Percentiles rank a stretch among this genome's conserved stretches.
Evolutionary conservation across 1,140 invertebrate species (phyloP).

Genomic region (Callitettix versicolor): DNA sequence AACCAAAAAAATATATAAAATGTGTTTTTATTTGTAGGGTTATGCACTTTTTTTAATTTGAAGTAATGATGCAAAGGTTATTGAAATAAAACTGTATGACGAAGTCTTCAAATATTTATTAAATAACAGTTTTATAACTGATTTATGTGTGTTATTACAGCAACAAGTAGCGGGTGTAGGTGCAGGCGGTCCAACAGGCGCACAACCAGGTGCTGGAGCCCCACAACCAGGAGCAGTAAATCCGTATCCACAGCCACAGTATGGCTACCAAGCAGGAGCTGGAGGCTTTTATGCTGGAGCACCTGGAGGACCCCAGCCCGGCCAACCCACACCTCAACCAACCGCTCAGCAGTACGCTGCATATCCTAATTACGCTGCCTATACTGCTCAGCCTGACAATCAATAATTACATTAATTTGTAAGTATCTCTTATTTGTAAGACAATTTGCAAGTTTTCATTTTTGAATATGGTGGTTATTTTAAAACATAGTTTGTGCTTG

Average conservation of each 20-base stretch:
- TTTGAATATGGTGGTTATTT: too few relatives aligned
- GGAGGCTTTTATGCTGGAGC: constrained; percentile 4
- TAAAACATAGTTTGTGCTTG: too few relatives aligned
- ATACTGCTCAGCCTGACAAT: constrained; percentile 4
- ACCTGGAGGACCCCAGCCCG: constrained; percentile 4
- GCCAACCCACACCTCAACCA: background rate
- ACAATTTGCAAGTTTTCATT: too few relatives aligned
- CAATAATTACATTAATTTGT: too few relatives aligned
- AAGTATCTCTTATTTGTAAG: too few relatives aligned
- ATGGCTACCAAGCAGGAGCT: constrained; percentile 4
- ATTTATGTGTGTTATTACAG: too few relatives aligned
- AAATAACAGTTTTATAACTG: background rate
- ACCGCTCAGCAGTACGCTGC: constrained; percentile 8
- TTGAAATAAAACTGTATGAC: too few relatives aligned
- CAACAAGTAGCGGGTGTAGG: background rate
- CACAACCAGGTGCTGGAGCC: background rate
- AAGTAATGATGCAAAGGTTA: too few relatives aligned
- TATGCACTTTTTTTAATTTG: too few relatives aligned
- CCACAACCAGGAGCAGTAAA: background rate
- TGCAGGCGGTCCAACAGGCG: background rate
- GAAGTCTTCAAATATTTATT: too few relatives aligned
- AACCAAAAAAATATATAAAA: too few relatives aligned
- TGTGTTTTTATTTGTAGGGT: too few relatives aligned
- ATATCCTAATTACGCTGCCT: constrained; percentile 12
- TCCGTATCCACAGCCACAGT: constrained; percentile 10